Base-by-base conservation (phyloP, 2,888 invertebrate species). In the Aromia moschata region DNA sequence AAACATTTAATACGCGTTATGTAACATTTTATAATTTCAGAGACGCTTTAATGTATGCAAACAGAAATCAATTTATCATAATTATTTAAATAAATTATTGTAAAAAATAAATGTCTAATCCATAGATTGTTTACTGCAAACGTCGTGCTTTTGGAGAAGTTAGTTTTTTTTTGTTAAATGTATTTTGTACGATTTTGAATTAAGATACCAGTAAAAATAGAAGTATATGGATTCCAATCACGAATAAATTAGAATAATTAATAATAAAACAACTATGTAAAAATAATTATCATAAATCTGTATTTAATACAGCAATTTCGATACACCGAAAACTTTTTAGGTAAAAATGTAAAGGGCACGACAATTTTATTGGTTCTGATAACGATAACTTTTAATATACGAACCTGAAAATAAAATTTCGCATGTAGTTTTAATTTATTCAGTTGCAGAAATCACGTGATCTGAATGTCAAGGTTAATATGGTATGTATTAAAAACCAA, bases 241-340 rank as follows among this genome's bases (percentile, higher is more conserved):
- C 18, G 5, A 20, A 43, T 43, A 43, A 25, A 43, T 43, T n/a
- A 12, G 1, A 20, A 43, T 41, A 43, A 25, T 25, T 25, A 43
- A 43, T 25, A 25, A 12, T 25, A 43, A 25, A n/a, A n/a, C n/a
- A n/a, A n/a, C n/a, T 16, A 5, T 1, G 20, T 25, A 1, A 43
- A 12, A 4, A 14, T 20, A 7, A 43, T 43, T 43, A 20, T 12
- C 43, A 43, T 43, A 43, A 25, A 40, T 15, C 17, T 9, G 7
- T 40, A 40, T 11, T 17, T 40, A 10, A 4, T 17, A n/a, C 17
- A 25, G 4, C 7, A 25, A 25, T 25, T 25, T 25, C 7, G 7
- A 25, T 7, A 25, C 25, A 25, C n/a, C n/a, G n/a, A n/a, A n/a
- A n/a, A n/a, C n/a, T n/a, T n/a, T n/a, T n/a, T n/a, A n/a, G n/a